Conservation (phyloP, 2,888 invertebrate genomes). For the Dynastes tityus region DNA sequence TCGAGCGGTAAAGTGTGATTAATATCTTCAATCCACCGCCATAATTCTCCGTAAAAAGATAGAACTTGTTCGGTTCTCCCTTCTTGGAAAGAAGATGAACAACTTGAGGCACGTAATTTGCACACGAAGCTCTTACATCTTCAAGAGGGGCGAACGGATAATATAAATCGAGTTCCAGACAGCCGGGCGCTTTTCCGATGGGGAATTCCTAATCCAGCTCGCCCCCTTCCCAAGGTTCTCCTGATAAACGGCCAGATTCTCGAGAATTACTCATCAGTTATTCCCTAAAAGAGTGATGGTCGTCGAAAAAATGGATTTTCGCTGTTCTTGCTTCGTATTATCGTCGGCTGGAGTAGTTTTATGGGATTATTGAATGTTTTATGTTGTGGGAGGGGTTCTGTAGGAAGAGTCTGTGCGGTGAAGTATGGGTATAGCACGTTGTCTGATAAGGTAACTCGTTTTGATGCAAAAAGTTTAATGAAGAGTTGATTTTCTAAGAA, state of each 20-base stretch:
- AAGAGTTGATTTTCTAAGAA: too few relatives aligned
- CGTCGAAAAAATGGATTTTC: constrained; percentile 19
- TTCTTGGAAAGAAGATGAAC: not conserved
- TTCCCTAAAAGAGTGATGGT: constrained; percentile 17
- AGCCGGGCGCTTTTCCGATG: constrained; percentile 1
- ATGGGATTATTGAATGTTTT: constrained; percentile 2
- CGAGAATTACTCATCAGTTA: constrained; percentile 29
- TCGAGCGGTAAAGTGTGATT: too few relatives aligned
- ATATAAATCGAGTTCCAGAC: constrained; percentile 9
- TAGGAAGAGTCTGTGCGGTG: not conserved
- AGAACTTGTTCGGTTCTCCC: too few relatives aligned
- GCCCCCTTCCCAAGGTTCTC: not conserved
- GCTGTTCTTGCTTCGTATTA: not conserved
- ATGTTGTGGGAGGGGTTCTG: not conserved
- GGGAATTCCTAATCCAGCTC: constrained; percentile 17
- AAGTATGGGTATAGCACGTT: too few relatives aligned
- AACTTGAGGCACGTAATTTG: constrained; percentile 3
- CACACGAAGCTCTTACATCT: constrained; percentile 11
- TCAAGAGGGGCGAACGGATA: constrained; percentile 2
- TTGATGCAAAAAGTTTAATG: too few relatives aligned
- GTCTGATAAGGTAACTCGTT: too few relatives aligned
- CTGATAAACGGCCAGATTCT: constrained; percentile 17
- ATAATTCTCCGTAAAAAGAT: too few relatives aligned
- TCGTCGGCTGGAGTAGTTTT: not conserved
- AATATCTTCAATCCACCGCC: too few relatives aligned